These are phyloP conservation scores for Champsocephalus esox DNA, from an alignment of 2,797 vertebrate species.

Conservation along the genomic window DNA sequence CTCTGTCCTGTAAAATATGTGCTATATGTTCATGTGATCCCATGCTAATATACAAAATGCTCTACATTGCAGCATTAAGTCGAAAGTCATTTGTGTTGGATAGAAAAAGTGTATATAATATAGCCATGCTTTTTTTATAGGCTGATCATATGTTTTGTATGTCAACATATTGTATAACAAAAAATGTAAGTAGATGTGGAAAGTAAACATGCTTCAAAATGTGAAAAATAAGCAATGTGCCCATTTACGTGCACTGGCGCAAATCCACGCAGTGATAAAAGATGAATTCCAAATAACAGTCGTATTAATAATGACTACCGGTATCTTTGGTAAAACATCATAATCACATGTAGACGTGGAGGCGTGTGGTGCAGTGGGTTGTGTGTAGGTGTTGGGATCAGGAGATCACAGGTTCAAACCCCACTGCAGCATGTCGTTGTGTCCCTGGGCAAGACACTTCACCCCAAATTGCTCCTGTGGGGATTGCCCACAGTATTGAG, in stretches of 20 bases:
- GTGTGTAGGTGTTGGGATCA: too few relatives aligned
- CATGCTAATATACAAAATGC: neutral
- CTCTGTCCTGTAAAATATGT: neutral
- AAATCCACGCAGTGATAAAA: constrained; percentile 2
- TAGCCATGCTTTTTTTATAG: neutral
- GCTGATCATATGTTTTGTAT: neutral
- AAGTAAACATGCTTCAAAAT: neutral
- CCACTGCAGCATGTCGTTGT: too few relatives aligned
- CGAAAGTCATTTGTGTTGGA: too few relatives aligned
- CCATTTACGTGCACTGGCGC: neutral
- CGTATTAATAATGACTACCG: constrained; percentile 2
- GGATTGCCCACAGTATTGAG: too few relatives aligned
- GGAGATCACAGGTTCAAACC: too few relatives aligned
- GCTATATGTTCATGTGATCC: neutral
- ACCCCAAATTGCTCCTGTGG: too few relatives aligned
- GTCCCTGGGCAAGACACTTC: too few relatives aligned
- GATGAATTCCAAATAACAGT: constrained; percentile 19
- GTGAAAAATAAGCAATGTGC: neutral
- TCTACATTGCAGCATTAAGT: too few relatives aligned
- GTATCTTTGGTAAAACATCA: constrained; percentile 4
- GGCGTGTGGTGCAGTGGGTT: too few relatives aligned
- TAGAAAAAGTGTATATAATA: too few relatives aligned
- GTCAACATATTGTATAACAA: neutral
- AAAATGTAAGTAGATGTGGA: neutral
- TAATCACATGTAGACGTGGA: constrained; percentile 8